Evolutionary conservation across 2,113 vertebrate species (phyloP).

Genomic region (Entelurus aequoreus): DNA sequence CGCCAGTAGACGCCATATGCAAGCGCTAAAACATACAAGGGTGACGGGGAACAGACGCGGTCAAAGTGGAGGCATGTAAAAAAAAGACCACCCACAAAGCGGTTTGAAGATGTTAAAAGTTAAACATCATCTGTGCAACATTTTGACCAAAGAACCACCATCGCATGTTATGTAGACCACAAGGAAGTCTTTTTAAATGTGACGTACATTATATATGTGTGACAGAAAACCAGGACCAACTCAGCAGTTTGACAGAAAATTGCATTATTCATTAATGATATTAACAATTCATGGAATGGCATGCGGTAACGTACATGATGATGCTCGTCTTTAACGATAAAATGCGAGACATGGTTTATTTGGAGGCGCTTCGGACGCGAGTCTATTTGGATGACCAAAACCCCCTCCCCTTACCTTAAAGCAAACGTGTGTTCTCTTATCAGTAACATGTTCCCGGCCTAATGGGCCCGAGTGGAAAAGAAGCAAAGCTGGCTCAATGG

Average conservation of each 20-base stretch:
- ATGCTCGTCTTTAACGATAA: conserved; percentile 36
- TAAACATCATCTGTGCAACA: no score
- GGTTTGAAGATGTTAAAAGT: no score
- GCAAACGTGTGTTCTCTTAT: conserved; percentile 40
- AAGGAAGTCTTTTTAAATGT: no score
- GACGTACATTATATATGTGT: no score
- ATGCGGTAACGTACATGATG: conserved; percentile 55
- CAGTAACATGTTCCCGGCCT: conserved; percentile 41
- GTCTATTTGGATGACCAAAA: conserved; percentile 8
- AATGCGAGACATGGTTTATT: conserved; percentile 18
- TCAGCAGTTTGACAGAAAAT: conserved; percentile 27
- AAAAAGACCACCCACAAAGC: no score
- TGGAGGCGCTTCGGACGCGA: conserved; percentile 12
- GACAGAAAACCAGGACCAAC: neutral
- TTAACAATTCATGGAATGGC: conserved; percentile 56
- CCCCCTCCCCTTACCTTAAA: conserved; percentile 16
- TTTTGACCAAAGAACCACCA: no score
- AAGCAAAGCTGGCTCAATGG: conserved; percentile 51
- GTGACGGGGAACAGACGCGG: no score
- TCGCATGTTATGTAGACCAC: no score
- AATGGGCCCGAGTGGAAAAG: conserved; percentile 37
- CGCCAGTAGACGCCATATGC: no score
- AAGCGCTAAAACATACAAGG: no score
- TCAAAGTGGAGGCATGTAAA: no score
- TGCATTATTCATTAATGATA: conserved; percentile 55